A percentile compares a stretch with the other conserved stretches of the same genome.
Evolutionary conservation across 2,888 invertebrate genomes (phyloP).

Genomic region (Pilophorus perplexus): DNA sequence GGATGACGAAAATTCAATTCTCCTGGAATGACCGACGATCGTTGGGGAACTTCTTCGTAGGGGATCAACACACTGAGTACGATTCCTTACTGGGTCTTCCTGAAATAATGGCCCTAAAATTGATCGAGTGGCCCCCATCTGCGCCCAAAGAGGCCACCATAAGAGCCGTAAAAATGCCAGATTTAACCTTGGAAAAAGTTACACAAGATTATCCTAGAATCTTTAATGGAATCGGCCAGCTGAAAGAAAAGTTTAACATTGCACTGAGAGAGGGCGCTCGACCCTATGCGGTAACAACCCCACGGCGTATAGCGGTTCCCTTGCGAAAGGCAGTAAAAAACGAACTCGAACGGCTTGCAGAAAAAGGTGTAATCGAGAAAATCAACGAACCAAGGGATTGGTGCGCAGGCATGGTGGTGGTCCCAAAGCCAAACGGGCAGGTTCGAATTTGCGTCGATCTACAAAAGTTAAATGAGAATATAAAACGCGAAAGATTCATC

Average conservation of each 20-base stretch:
- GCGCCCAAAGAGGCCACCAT: too few species aligned
- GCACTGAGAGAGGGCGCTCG: background rate
- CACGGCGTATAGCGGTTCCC: slow-evolving; percentile 13
- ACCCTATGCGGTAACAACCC: slow-evolving; percentile 10
- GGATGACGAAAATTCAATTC: too few species aligned
- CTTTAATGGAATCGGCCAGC: slow-evolving; percentile 10
- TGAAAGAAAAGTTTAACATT: slow-evolving; percentile 12
- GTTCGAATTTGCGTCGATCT: slow-evolving; percentile 29
- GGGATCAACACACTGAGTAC: background rate
- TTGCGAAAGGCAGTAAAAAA: background rate
- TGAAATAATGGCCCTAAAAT: background rate
- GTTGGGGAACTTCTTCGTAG: background rate
- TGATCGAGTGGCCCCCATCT: too few species aligned
- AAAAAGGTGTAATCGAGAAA: background rate
- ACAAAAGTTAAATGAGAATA: background rate
- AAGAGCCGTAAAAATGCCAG: background rate
- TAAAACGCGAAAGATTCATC: slow-evolving; percentile 9
- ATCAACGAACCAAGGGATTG: slow-evolving; percentile 18
- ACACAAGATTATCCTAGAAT: background rate
- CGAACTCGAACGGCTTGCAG: background rate
- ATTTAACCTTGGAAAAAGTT: background rate
- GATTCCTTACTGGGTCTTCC: background rate
- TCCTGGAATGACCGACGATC: background rate
- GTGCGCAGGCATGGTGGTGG: slow-evolving; percentile 22
- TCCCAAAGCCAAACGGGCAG: background rate